A percentile compares a stretch with the other conserved stretches of the same genome.
These are phyloP conservation scores for Globodera rostochiensis DNA, from an alignment of 1,140 invertebrate genomes.

Conservation along the genomic window DNA sequence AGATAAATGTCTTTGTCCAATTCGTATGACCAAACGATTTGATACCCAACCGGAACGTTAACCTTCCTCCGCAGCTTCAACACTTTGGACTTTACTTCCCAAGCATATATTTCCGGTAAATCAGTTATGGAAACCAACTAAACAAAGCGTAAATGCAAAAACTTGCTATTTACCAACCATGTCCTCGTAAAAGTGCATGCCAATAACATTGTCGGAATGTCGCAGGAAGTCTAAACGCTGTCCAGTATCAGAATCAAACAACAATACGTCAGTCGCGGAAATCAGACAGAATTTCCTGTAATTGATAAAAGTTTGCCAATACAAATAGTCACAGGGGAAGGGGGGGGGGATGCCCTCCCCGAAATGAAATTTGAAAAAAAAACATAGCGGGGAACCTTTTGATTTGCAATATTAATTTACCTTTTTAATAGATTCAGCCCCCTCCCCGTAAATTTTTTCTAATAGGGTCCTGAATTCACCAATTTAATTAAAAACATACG, in stretches of 20 bases:
- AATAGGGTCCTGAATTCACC: not conserved
- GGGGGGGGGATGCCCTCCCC: no score
- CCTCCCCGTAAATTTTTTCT: no score
- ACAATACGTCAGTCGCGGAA: not conserved
- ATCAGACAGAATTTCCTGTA: not conserved
- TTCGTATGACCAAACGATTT: not conserved
- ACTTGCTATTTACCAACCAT: not conserved
- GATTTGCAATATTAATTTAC: no score
- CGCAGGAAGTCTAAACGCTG: not conserved
- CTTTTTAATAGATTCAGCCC: no score
- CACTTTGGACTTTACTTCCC: not conserved
- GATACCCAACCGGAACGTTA: not conserved
- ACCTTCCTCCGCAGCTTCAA: not conserved
- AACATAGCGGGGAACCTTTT: no score
- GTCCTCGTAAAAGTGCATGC: not conserved
- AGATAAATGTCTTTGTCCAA: not conserved
- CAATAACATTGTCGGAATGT: not conserved
- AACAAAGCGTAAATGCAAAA: not conserved
- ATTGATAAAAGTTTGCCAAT: not conserved
- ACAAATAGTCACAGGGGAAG: no score
- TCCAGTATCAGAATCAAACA: not conserved
- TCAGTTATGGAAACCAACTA: constrained; percentile 5
- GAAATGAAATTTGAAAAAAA: no score
- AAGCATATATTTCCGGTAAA: not conserved
- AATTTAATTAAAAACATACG: not conserved